Evolutionary conservation across 2,797 vertebrate species (phyloP).

Genomic region (Cyprinodon diabolis): DNA sequence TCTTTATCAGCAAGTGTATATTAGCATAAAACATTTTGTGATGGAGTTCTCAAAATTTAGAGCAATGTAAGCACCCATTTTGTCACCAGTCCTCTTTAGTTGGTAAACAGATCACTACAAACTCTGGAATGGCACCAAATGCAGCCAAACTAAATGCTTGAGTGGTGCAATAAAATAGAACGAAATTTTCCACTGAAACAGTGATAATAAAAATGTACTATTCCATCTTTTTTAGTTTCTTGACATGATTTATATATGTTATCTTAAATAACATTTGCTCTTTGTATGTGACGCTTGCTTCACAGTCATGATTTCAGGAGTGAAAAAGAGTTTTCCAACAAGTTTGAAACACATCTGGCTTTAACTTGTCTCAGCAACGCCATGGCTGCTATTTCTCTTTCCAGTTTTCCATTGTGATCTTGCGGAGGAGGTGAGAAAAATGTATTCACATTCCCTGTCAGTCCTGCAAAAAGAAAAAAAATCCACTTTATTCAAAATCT

Average conservation of each 20-base stretch:
- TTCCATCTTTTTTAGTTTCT: not conserved
- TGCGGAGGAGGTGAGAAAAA: slow-evolving; percentile 21
- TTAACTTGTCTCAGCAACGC: slow-evolving; percentile 25
- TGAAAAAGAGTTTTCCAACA: slow-evolving; percentile 11
- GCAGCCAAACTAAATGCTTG: not conserved
- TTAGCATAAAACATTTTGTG: too few species aligned
- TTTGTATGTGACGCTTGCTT: slow-evolving; percentile 12
- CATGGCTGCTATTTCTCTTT: slow-evolving; percentile 27
- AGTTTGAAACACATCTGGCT: slow-evolving; percentile 36
- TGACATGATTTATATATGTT: not conserved
- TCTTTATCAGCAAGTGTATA: too few species aligned
- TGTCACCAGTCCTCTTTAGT: too few species aligned
- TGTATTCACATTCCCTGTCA: not conserved
- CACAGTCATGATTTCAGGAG: slow-evolving; percentile 3
- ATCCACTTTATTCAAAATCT: slow-evolving; percentile 7
- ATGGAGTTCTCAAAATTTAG: too few species aligned
- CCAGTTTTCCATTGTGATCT: slow-evolving; percentile 29
- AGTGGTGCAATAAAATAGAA: not conserved
- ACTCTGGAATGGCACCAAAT: not conserved
- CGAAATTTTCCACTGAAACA: not conserved
- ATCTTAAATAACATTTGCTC: not conserved
- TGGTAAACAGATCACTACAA: not conserved
- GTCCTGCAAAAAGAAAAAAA: not conserved
- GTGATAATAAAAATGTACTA: not conserved
- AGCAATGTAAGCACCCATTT: too few species aligned